Evolutionary conservation across 1,140 invertebrate genomes (phyloP), one percentile per base, ranked within the genome.

Genomic region (Drosophila kepulauana): DNA sequence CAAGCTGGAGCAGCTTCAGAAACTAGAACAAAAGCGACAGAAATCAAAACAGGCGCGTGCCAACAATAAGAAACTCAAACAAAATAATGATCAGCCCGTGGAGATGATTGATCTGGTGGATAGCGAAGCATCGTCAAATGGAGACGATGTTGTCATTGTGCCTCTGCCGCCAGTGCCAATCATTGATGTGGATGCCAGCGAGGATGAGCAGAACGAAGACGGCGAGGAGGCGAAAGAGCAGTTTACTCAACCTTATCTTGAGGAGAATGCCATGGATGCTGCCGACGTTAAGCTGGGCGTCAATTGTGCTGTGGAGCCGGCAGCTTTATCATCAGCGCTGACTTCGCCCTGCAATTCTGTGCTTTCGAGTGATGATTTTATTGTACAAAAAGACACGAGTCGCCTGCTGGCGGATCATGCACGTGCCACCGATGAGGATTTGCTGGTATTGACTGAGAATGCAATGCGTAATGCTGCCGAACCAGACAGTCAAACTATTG

Each of bases 341-440:
- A 62, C 65, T 15, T 91, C 91, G 4, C 91, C 91, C 3, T 81
- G 63, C 43, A 84, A 64, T 13, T 92, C 91, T 2, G 84, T 92
- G 3, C 28, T 88, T 35, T 92, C 91, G 1, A 81, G 78, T 15
- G 91, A 92, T 78, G 91, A 92, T 48, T 92, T 92, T 5, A 92
- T 92, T 63, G 91, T 87, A 0, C 91, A 91, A 33, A 82, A 79
- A 41, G 91, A 92, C 30, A 90, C 78, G 8, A 71, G 69, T 28
- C 86, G 89, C 3, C 38, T 91, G 15, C 38, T 79, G 11, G 75
- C 66, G 3, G 84, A 89, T 1, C 54, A 41, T n/a, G 82, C 67
- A 1, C 68, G 78, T 28, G 82, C 82, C 8, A 81, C 79, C 10
- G 91, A 92, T 15, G 84, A 91, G 1, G 91, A 92, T 67, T 56